Percentiles rank a stretch among this genome's conserved stretches.
phyloP scores from a whole-genome alignment of 37 sponge, comb jelly and placozoan species.

The Geodia barretti region DNA sequence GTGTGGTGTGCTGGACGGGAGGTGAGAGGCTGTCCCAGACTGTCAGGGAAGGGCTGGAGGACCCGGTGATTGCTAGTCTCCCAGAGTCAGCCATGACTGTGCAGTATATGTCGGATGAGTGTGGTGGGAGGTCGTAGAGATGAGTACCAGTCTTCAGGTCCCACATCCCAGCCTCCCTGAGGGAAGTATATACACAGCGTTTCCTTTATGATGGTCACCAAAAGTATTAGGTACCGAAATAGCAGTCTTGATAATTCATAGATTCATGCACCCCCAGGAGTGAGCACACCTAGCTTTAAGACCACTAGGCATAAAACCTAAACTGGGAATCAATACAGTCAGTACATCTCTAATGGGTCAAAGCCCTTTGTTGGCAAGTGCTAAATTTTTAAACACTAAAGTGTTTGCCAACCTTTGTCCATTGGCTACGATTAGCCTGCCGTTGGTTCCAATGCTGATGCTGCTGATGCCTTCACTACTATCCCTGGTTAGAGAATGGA shows the following conservation, averaged over 20 bases:
- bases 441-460: conserved; percentile 15
- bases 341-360: too few relatives aligned
- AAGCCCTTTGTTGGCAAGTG: too few relatives aligned
- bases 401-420: not conserved
- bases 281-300: too few relatives aligned
- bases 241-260: too few relatives aligned
- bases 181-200: too few relatives aligned
- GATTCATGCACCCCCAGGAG: too few relatives aligned
- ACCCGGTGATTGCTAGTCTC: conserved; percentile 45
- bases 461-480: not conserved
- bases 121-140: conserved; percentile 29
- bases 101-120: not conserved
- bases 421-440: not conserved
- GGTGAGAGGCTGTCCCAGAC: conserved; percentile 63
- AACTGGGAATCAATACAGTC: too few relatives aligned
- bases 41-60: conserved; percentile 12
- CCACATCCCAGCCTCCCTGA: not conserved
- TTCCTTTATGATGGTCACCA: too few relatives aligned
- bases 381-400: too few relatives aligned
- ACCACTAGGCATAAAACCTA: too few relatives aligned
- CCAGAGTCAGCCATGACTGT: conserved; percentile 24
- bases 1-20: conserved; percentile 21
- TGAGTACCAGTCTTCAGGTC: conserved; percentile 3
- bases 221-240: too few relatives aligned
- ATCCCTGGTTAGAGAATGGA: conserved; percentile 10